phyloP scores from a whole-genome alignment of 2,113 vertebrate genomes.

The Brachyistius frenatus region DNA sequence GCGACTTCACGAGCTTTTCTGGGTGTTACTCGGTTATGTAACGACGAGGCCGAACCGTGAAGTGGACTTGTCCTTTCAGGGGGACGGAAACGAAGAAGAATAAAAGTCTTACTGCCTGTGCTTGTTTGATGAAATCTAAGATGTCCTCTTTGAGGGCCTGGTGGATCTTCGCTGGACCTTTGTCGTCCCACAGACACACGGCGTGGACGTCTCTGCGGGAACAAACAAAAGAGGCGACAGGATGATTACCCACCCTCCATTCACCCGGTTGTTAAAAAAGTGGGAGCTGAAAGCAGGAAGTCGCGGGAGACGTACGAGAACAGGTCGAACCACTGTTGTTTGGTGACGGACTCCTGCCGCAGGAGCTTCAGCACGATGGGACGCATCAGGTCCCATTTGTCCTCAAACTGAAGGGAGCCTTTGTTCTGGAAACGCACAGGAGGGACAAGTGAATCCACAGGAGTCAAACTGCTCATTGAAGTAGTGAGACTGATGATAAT shows the following conservation, averaged over 20 bases:
- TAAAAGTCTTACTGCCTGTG: slow-evolving; percentile 92
- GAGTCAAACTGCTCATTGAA: too few relatives aligned
- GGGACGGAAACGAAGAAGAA: neutral
- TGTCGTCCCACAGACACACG: slow-evolving; percentile 99
- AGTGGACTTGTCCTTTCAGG: too few relatives aligned
- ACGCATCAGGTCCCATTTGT: slow-evolving; percentile 99
- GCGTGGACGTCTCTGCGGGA: slow-evolving; percentile 95
- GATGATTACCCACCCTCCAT: neutral
- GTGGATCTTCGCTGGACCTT: slow-evolving; percentile 99
- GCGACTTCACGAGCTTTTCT: neutral
- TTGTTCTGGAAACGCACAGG: slow-evolving; percentile 88
- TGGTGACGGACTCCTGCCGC: slow-evolving; percentile 97
- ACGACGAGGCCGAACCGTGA: neutral
- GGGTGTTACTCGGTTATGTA: neutral
- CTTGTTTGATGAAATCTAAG: slow-evolving; percentile 99
- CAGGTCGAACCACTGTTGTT: slow-evolving; percentile 99
- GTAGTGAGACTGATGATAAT: neutral
- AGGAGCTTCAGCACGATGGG: slow-evolving; percentile 98
- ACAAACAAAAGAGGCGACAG: neutral
- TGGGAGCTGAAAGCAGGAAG: neutral
- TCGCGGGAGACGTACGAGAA: slow-evolving; percentile 91
- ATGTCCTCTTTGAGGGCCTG: slow-evolving; percentile 99
- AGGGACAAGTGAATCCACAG: neutral
- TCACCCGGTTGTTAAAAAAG: neutral
- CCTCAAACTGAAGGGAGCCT: slow-evolving; percentile 99